Evolutionary conservation across 2,113 vertebrate genomes (phyloP).

Genomic region (Candoia aspera): DNA sequence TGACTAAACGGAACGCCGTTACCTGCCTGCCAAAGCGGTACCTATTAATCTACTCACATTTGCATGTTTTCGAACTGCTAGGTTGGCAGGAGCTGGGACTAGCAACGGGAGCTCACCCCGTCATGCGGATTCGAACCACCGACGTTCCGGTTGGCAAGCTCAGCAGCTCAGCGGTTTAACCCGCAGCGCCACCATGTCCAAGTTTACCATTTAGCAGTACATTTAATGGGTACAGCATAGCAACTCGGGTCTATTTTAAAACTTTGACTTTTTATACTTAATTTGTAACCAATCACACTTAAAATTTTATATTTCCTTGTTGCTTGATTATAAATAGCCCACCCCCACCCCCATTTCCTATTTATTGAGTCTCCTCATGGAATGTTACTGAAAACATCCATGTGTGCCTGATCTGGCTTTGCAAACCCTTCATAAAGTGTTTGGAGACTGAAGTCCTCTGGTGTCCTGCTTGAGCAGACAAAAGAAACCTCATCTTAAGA

Average conservation of each 20-base stretch:
- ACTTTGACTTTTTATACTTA: not conserved
- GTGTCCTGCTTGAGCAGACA: not conserved
- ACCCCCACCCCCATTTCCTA: not conserved
- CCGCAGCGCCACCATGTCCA: no score
- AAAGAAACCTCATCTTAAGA: not conserved
- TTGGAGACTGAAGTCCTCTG: not conserved
- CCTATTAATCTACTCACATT: no score
- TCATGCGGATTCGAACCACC: no score
- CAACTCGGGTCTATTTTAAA: not conserved
- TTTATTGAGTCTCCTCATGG: not conserved
- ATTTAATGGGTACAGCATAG: not conserved
- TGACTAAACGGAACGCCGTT: no score
- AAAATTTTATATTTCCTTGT: not conserved
- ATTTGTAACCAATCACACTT: not conserved
- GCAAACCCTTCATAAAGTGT: not conserved
- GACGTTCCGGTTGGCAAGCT: no score
- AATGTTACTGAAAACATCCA: not conserved
- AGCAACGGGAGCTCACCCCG: no score
- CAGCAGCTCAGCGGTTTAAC: no score
- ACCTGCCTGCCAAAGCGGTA: no score
- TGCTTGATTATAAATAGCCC: not conserved
- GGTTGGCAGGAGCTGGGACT: no score
- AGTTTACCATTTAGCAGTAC: not conserved
- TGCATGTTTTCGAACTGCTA: no score
- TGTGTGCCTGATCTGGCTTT: not conserved